Evolutionary conservation across 2,797 vertebrate genomes (phyloP), one percentile per base, ranked within the genome.

Genomic region (Alosa sapidissima): DNA sequence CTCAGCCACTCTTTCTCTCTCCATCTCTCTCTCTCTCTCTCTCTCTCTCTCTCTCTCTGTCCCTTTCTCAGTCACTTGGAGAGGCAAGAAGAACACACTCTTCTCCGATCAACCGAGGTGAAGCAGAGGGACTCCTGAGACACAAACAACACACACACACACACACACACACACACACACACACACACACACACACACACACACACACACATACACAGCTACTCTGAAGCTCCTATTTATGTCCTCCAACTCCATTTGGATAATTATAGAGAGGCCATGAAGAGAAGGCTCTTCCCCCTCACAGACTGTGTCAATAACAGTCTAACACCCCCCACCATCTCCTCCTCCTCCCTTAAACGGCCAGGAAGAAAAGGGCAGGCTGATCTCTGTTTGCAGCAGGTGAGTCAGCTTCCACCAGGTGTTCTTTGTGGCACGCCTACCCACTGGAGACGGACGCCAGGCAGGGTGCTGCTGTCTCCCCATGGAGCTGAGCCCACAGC

Each of bases 331-430:
- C 0, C 28, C 65, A 0, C 28, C 33, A 16, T 13, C 7, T 14
- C 65, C 65, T 47, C 16, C 36, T 21, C 19, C 72, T 78, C 72
- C 41, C 16, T 47, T 78, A 78, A 47, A 21, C 5, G 72, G 5
- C 7, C 2, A 9, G 16, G 16, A 16, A 78, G 19, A 6, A 19
- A 78, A 21, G 36, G 36, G 1, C 36, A 47, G 19, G 19, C 36
- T 41, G 72, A 78, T 78, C 41, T 7, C 72, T 45, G 72, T 78
- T 21, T 47, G 72, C 72, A 72, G 58, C 58, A 62, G 58, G 72
- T 45, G 72, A 78, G 72, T 47, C 72, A 45, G 41, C 72, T 4
- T 14, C 72, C 41, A 41, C 36, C 72, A 78, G 72, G 72, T 78
- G 72, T 78, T 78, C 41, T 47, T 72, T 14, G 65, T 14, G 33